phyloP scores from a whole-genome alignment of 2,113 vertebrate species.

The Taurulus bubalis region DNA sequence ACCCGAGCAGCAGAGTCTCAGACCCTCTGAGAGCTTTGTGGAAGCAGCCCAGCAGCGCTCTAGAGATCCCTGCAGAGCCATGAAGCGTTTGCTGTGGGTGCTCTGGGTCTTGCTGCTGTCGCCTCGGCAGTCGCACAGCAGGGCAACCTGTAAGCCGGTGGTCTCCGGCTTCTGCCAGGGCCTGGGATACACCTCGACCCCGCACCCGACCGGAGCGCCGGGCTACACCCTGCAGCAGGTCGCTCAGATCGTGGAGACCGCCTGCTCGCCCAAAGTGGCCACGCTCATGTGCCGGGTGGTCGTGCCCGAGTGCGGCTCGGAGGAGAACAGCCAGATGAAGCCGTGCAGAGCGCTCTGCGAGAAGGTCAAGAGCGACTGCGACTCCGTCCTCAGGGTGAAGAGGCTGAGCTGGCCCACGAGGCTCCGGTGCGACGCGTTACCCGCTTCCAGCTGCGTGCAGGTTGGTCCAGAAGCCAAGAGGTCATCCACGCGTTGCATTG shows the following conservation, averaged over 20 bases:
- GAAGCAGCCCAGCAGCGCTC: neutral
- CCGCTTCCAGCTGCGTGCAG: conserved; percentile 62
- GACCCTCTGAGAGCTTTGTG: neutral
- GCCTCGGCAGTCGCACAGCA: neutral
- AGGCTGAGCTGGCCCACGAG: conserved; percentile 49
- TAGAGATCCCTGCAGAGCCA: neutral
- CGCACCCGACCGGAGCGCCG: conserved; percentile 27
- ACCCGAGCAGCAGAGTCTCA: neutral
- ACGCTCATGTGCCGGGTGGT: conserved; percentile 65
- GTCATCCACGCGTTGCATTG: neutral
- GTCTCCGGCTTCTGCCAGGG: conserved; percentile 62
- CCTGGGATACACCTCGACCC: conserved; percentile 65
- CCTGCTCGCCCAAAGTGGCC: conserved; percentile 53
- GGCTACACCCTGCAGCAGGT: conserved; percentile 55
- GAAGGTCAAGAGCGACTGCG: conserved; percentile 71
- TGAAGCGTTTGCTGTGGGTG: conserved; percentile 44
- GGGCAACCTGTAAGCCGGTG: conserved; percentile 44
- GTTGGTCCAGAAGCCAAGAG: conserved; percentile 20
- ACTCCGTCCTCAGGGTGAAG: conserved; percentile 31
- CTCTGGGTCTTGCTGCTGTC: conserved; percentile 20
- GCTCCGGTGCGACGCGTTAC: conserved; percentile 60
- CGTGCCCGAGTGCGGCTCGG: conserved; percentile 65
- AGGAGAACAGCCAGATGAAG: conserved; percentile 34
- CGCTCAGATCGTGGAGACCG: conserved; percentile 62
- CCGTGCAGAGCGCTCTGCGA: conserved; percentile 72